phyloP scores from a whole-genome alignment of 2,797 vertebrate species.

The Amphiprion clarkii region DNA sequence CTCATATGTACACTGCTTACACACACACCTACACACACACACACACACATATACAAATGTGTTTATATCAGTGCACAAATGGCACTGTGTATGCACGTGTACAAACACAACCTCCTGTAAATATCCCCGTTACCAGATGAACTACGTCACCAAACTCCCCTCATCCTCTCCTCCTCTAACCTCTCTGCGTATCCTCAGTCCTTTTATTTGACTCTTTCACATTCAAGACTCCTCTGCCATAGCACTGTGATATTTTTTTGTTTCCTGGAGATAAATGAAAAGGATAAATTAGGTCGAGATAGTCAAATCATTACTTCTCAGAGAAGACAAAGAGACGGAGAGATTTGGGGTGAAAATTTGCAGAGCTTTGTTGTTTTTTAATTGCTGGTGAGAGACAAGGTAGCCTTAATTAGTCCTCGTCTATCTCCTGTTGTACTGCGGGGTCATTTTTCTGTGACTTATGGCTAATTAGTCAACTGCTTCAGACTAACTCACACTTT shows the following conservation, averaged over 20 bases:
- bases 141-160: conserved; percentile 85
- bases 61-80: conserved; percentile 52
- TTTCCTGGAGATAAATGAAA: conserved; percentile 62
- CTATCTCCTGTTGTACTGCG: conserved; percentile 71
- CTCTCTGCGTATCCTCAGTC: conserved; percentile 17
- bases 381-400: conserved; percentile 79
- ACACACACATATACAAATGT: conserved; percentile 40
- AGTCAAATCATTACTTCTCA: too few species aligned
- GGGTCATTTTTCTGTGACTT: conserved; percentile 76
- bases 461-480: conserved; percentile 80
- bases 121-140: conserved; percentile 55
- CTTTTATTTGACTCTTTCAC: conserved; percentile 34
- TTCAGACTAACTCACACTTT: conserved; percentile 63
- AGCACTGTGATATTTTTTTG: conserved; percentile 28
- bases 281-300: conserved; percentile 67
- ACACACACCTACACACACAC: conserved; percentile 41
- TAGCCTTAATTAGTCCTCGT: conserved; percentile 79
- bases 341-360: conserved; percentile 71
- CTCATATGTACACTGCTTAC: conserved; percentile 25
- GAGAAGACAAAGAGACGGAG: conserved; percentile 56
- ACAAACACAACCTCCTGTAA: conserved; percentile 63
- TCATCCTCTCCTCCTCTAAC: conserved; percentile 46
- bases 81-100: conserved; percentile 59
- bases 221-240: conserved; percentile 24
- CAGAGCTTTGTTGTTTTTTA: conserved; percentile 82